These are phyloP conservation scores for Drosophila hamatofila DNA, from an alignment of 2,888 invertebrate genomes.

Conservation along the genomic window DNA sequence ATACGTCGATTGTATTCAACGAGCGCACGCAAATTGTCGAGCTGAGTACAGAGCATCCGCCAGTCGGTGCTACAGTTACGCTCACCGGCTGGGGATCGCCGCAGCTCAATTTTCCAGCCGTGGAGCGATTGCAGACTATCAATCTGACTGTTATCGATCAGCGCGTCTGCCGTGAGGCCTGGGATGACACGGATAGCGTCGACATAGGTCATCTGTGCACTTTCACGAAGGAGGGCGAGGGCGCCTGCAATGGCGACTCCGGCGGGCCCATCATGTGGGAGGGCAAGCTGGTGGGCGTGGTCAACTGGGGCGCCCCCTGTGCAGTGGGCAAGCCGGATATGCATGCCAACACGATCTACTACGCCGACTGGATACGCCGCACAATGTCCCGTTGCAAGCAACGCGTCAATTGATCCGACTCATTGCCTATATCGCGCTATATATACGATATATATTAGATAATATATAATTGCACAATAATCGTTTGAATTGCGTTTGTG, in stretches of 20 bases:
- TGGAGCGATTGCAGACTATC: conserved; percentile 87
- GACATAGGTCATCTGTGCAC: conserved; percentile 87
- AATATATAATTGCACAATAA: neutral
- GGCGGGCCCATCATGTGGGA: conserved; percentile 78
- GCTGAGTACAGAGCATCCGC: conserved; percentile 76
- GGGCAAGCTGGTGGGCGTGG: conserved; percentile 72
- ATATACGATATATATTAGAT: neutral
- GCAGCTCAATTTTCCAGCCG: conserved; percentile 84
- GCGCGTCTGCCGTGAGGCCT: conserved; percentile 86
- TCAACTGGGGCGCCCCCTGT: conserved; percentile 82
- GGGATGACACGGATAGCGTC: conserved; percentile 85
- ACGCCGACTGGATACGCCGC: conserved; percentile 74
- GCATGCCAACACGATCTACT: conserved; percentile 76
- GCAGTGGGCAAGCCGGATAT: conserved; percentile 79
- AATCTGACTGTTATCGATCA: conserved; percentile 86
- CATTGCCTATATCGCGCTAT: neutral
- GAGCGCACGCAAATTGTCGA: conserved; percentile 86
- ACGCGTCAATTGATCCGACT: conserved; percentile 31
- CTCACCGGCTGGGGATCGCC: conserved; percentile 88
- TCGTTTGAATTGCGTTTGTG: conserved; percentile 1
- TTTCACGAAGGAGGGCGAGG: conserved; percentile 86
- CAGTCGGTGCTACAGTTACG: conserved; percentile 85
- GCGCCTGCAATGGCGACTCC: conserved; percentile 83
- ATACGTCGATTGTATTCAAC: conserved; percentile 86
- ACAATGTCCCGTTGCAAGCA: conserved; percentile 57